Conservation (phyloP, 1,140 invertebrate genomes). For the Plectus sambesii region DNA sequence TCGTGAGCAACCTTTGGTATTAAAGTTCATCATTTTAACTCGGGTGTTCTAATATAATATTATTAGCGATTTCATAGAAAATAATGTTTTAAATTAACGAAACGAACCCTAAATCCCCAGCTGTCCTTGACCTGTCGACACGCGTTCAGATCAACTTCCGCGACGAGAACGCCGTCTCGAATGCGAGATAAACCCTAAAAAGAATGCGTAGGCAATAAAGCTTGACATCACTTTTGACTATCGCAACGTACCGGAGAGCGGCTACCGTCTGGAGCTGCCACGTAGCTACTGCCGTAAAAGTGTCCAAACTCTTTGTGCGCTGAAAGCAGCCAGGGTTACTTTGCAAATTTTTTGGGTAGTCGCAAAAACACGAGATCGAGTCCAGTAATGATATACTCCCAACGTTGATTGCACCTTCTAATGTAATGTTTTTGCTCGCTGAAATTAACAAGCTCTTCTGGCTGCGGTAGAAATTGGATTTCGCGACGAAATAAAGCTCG, state of each 20-base stretch:
- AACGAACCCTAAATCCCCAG: conserved; percentile 74
- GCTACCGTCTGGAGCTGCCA: conserved; percentile 80
- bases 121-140: conserved; percentile 86
- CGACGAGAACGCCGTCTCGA: conserved; percentile 76
- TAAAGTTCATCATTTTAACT: too few relatives aligned
- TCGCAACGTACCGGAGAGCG: conserved; percentile 80
- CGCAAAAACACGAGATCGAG: too few relatives aligned
- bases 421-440: too few relatives aligned
- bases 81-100: conserved; percentile 11
- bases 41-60: too few relatives aligned
- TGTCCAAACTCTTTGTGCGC: conserved; percentile 88
- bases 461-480: too few relatives aligned
- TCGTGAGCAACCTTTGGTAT: too few relatives aligned
- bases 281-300: conserved; percentile 85
- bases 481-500: too few relatives aligned
- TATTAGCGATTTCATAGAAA: too few relatives aligned
- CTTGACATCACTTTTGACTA: conserved; percentile 27
- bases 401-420: too few relatives aligned
- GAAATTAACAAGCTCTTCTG: too few relatives aligned
- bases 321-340: conserved; percentile 27
- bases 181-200: conserved; percentile 68
- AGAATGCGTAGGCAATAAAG: not conserved
- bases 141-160: conserved; percentile 82
- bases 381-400: too few relatives aligned
- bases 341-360: too few relatives aligned